A percentile compares a stretch with the other conserved stretches of the same genome.
Evolutionary conservation across 2,797 vertebrate genomes (phyloP).

Genomic region (Spea hammondii): DNA sequence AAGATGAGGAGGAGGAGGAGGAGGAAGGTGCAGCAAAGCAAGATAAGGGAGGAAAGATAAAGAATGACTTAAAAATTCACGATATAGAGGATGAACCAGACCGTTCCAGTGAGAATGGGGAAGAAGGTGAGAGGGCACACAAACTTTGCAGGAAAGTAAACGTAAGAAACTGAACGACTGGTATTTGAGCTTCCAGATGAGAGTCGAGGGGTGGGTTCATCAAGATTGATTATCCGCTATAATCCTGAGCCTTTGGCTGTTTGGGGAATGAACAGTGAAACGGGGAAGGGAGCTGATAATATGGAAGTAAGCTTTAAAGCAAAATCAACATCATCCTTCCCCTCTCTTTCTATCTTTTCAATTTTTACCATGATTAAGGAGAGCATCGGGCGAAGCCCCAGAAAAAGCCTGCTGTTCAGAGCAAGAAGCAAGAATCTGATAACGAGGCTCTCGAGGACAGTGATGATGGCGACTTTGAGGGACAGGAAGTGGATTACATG

Average conservation of each 20-base stretch:
- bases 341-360: not conserved
- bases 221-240: no score
- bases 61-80: conserved; percentile 81
- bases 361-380: conserved; percentile 39
- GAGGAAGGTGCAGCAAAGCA: conserved; percentile 60
- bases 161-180: no score
- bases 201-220: no score
- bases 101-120: conserved; percentile 75
- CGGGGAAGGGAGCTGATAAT: no score
- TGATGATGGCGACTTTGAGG: conserved; percentile 88
- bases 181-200: no score
- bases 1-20: conserved; percentile 65
- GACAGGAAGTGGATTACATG: conserved; percentile 92
- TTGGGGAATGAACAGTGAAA: not conserved
- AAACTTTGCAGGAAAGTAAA: not conserved
- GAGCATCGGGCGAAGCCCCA: conserved; percentile 63
- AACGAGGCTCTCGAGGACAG: conserved; percentile 87
- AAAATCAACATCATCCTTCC: not conserved
- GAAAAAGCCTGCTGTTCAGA: conserved; percentile 38
- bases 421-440: conserved; percentile 75
- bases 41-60: conserved; percentile 68
- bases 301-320: not conserved
- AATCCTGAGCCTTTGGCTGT: no score
- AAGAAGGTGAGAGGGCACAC: conserved; percentile 70
- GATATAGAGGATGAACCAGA: conserved; percentile 89